These are phyloP conservation scores for Urocitellus parryii DNA, from an alignment of 2,113 vertebrate genomes.

Conservation along the genomic window DNA sequence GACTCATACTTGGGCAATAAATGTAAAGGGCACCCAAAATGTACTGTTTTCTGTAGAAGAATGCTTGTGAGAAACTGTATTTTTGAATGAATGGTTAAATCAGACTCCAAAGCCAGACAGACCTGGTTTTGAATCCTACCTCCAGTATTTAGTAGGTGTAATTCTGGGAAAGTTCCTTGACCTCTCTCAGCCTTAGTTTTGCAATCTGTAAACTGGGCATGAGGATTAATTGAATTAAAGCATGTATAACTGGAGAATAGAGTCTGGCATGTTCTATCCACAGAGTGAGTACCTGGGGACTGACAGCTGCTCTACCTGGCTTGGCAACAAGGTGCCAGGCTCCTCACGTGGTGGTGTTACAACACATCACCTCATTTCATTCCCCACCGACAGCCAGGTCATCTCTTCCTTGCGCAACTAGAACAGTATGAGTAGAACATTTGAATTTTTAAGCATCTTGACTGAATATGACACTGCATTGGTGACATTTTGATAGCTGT, in stretches of 20 bases:
- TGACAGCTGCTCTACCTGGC: not conserved
- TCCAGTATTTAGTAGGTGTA: not conserved
- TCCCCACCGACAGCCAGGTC: conserved; percentile 29
- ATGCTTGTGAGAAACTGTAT: not conserved
- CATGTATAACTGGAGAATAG: too few relatives aligned
- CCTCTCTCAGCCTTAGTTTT: not conserved
- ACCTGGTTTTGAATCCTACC: not conserved
- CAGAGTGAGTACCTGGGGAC: fast-evolving
- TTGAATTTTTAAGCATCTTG: conserved; percentile 74
- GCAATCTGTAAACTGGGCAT: not conserved
- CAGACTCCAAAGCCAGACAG: not conserved
- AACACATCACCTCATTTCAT: not conserved
- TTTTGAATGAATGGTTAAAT: not conserved
- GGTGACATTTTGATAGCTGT: conserved; percentile 82
- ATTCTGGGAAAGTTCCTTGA: not conserved
- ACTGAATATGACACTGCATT: conserved; percentile 70
- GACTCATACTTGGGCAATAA: not conserved
- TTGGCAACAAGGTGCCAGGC: fast-evolving
- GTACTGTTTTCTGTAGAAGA: not conserved
- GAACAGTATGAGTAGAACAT: conserved; percentile 43
- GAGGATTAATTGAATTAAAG: not conserved
- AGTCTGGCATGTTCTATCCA: not conserved
- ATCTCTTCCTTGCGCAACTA: not conserved
- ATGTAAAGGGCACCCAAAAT: not conserved
- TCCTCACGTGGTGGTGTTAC: fast-evolving